A percentile compares a stretch with the other conserved stretches of the same genome.
These are phyloP conservation scores for Regulus satrapa DNA, from an alignment of 2,113 vertebrate species.

Conservation along the genomic window DNA sequence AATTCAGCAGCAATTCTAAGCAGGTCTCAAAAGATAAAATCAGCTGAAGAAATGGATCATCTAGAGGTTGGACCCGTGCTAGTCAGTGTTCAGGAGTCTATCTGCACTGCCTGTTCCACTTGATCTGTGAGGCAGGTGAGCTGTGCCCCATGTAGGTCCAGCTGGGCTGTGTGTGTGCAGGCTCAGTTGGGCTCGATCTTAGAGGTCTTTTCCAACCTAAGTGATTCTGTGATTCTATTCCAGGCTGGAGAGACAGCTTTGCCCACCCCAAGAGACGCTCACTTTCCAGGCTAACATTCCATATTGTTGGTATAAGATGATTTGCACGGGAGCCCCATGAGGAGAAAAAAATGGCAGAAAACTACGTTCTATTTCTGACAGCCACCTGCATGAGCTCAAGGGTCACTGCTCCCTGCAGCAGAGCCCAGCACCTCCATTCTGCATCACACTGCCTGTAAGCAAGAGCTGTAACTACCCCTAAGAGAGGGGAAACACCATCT, in stretches of 20 bases:
- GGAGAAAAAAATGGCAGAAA: neutral
- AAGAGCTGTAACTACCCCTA: neutral
- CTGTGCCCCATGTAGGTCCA: fast-evolving
- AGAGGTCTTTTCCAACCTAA: neutral
- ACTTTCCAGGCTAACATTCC: neutral
- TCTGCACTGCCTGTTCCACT: neutral
- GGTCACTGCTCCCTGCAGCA: neutral
- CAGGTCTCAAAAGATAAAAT: neutral
- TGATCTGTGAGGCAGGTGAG: fast-evolving
- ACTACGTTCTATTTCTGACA: neutral
- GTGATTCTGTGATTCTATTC: neutral
- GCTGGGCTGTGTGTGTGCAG: too few species aligned
- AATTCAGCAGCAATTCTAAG: neutral
- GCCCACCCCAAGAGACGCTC: neutral
- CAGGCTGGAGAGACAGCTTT: neutral
- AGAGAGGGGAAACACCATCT: neutral
- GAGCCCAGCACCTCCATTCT: neutral
- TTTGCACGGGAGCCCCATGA: fast-evolving
- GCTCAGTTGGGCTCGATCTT: neutral
- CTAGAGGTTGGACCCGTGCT: neutral
- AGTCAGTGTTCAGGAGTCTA: neutral
- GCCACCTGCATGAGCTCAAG: neutral
- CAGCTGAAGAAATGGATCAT: neutral
- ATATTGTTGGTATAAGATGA: neutral
- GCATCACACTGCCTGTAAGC: neutral